Evolutionary conservation across 2,888 invertebrate species (phyloP), one percentile per base, ranked within the genome.

Genomic region (Drosophila atroscutellata): DNA sequence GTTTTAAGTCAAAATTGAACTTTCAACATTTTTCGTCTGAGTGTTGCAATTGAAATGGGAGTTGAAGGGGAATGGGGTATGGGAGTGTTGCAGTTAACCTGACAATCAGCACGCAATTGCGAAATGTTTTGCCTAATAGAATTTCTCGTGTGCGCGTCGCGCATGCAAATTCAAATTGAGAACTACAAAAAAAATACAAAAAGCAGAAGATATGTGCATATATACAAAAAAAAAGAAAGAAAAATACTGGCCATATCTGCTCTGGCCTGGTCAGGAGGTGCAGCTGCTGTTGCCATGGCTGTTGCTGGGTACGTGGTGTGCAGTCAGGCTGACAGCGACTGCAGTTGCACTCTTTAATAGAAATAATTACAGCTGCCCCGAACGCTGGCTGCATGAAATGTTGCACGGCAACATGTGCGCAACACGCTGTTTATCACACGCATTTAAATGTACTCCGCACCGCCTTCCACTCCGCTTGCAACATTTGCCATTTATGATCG

Each of bases 91-190:
- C 49, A 57, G 62, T 71, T 71, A 72, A 76, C 64, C 82, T 75
- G 67, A 82, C 84, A 88, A 91, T 90, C 91, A 90, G 84, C 86
- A 86, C 83, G 91, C 89, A 89, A 88, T 89, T 88, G 89, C 80
- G 82, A 82, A 80, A 86, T 86, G 87, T 89, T 89, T 84, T 75
- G 69, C 85, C 88, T 87, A 89, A 86, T 87, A 89, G 85, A 89
- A 89, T 81, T 82, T 85, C 80, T 72, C 77, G 87, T 84, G 87
- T 77, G 87, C 79, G 87, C 83, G 75, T 70, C 77, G 86, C 80
- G 80, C 84, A 86, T 86, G 86, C 89, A 89, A 86, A 86, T 86
- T 77, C 75, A 71, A 74, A 67, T 76, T 76, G 61, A 71, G 61
- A 75, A 71, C 47, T 75, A 50, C 11, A 36, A 63, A 63, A 34